Evolutionary conservation across 2,797 vertebrate species (phyloP).

Genomic region (Telmatherina bonti): DNA sequence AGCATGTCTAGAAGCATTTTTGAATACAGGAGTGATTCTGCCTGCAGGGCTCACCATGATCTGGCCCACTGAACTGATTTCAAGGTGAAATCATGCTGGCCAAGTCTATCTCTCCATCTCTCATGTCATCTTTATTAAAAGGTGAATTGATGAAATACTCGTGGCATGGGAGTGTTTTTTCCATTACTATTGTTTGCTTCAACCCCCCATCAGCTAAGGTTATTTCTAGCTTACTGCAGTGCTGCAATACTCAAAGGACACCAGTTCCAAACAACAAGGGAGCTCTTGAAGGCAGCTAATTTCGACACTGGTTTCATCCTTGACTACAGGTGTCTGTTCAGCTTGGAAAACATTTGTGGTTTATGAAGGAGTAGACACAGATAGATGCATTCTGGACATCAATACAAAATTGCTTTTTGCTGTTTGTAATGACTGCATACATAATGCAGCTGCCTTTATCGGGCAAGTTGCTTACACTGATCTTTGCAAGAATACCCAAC

Average conservation of each 20-base stretch:
- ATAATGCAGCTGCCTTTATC: conserved; percentile 2
- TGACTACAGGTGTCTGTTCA: conserved; percentile 4
- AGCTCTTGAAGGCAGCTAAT: conserved; percentile 33
- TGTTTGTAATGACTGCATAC: neutral
- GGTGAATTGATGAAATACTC: conserved; percentile 54
- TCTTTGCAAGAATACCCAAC: conserved; percentile 4
- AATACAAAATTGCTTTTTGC: neutral
- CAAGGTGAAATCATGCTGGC: conserved; percentile 55
- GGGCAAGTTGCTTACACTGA: neutral
- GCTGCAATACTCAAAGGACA: conserved; percentile 34
- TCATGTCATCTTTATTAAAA: conserved; percentile 66
- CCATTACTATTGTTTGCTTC: conserved; percentile 5
- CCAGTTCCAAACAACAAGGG: conserved; percentile 16
- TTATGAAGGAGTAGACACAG: conserved; percentile 48
- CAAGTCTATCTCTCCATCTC: conserved; percentile 24
- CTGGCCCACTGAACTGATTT: conserved; percentile 48
- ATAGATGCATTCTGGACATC: neutral
- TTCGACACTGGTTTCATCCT: conserved; percentile 18
- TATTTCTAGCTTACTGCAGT: neutral
- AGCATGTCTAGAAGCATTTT: conserved; percentile 33
- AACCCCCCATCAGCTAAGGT: neutral
- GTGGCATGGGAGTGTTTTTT: conserved; percentile 32
- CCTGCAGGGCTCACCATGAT: conserved; percentile 44
- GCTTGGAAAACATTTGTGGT: neutral
- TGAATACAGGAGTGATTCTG: conserved; percentile 30